Conservation (phyloP, 30 jellyfish, hydroid and myxozoan species). For the Clytia hemisphaerica region DNA sequence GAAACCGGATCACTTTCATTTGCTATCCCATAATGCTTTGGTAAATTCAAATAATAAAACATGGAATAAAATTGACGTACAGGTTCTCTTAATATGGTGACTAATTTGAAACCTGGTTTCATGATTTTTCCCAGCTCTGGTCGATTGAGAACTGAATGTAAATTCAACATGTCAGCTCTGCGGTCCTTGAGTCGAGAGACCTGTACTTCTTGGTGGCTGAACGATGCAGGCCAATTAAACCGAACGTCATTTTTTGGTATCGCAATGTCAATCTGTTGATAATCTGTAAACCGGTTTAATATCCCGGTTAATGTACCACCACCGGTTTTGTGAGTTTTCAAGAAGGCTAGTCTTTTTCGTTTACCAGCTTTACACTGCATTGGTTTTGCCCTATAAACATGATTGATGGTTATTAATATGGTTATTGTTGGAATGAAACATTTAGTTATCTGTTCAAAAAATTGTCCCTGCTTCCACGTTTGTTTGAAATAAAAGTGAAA, state of each 20-base stretch:
- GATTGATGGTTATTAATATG: too few relatives aligned
- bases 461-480: too few relatives aligned
- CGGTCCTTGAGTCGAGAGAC: constrained; percentile 38
- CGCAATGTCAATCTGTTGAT: constrained; percentile 41
- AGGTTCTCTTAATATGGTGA: constrained; percentile 67
- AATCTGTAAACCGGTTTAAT: constrained; percentile 57
- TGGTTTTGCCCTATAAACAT: too few relatives aligned
- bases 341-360: too few relatives aligned
- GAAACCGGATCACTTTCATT: constrained; percentile 18
- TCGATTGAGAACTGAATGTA: constrained; percentile 52
- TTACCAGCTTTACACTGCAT: too few relatives aligned
- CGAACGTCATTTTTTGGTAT: constrained; percentile 38
- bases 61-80: constrained; percentile 50
- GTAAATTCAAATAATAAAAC: constrained; percentile 47
- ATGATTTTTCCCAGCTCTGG: constrained; percentile 43
- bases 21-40: constrained; percentile 15
- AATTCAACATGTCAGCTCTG: constrained; percentile 46
- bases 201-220: constrained; percentile 41
- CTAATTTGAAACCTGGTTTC: constrained; percentile 31
- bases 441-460: too few relatives aligned
- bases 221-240: constrained; percentile 66
- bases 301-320: constrained; percentile 67
- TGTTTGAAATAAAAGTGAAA: too few relatives aligned
- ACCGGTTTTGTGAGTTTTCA: constrained; percentile 81
- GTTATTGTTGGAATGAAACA: too few relatives aligned